Conservation (phyloP, 2,797 vertebrate genomes). For the Gymnoscopelus braueri region DNA sequence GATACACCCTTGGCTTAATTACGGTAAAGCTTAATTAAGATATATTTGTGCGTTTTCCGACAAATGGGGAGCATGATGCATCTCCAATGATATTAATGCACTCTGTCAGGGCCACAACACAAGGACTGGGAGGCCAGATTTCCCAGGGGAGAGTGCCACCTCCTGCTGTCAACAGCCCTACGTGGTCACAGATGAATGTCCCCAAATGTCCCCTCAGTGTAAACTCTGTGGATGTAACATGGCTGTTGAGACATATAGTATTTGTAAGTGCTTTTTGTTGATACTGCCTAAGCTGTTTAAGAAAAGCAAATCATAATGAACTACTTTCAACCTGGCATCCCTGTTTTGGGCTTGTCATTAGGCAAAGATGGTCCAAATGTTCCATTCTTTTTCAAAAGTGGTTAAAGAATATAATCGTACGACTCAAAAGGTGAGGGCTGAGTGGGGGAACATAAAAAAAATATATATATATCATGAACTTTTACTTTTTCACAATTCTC, state of each 20-base stretch:
- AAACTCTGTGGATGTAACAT: neutral
- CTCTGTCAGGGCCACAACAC: slow-evolving; percentile 47
- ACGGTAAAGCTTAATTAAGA: slow-evolving; percentile 40
- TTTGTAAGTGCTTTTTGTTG: too few species aligned
- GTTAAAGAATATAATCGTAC: too few species aligned
- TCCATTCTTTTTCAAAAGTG: too few species aligned
- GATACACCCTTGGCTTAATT: slow-evolving; percentile 19
- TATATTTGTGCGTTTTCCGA: slow-evolving; percentile 35
- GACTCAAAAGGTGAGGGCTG: too few species aligned
- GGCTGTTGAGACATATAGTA: neutral
- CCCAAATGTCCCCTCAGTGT: slow-evolving; percentile 10
- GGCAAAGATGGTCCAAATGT: too few species aligned
- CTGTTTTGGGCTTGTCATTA: too few species aligned
- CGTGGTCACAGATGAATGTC: slow-evolving; percentile 44
- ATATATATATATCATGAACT: neutral
- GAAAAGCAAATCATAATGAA: too few species aligned
- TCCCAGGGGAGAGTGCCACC: slow-evolving; percentile 51
- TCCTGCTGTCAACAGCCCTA: slow-evolving; percentile 45
- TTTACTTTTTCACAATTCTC: neutral
- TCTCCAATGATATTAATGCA: slow-evolving; percentile 47
- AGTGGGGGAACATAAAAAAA: too few species aligned
- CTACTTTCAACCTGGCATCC: too few species aligned
- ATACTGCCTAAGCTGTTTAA: too few species aligned
- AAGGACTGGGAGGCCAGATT: slow-evolving; percentile 35
- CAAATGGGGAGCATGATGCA: slow-evolving; percentile 11